Evolutionary conservation across 1,140 invertebrate species (phyloP).

Genomic region (Drosophila cardini): DNA sequence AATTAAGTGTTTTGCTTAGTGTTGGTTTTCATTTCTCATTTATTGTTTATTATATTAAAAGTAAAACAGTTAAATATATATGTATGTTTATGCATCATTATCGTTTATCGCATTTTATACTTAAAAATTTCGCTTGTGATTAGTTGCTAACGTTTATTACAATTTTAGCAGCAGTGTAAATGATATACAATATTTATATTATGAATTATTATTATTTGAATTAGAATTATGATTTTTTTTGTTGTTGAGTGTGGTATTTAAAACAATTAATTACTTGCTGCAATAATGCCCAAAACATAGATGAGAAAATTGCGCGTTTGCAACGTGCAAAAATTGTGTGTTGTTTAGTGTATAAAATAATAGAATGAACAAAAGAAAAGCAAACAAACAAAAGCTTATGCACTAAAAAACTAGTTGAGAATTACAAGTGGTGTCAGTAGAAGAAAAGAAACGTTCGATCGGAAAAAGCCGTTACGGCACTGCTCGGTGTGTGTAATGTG

Average conservation of each 20-base stretch:
- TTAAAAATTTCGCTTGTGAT: conserved; percentile 58
- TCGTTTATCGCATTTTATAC: conserved; percentile 51
- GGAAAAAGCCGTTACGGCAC: conserved; percentile 51
- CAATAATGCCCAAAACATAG: conserved; percentile 57
- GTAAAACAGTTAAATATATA: conserved; percentile 71
- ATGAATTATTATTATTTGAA: conserved; percentile 27
- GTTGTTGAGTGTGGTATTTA: conserved; percentile 36
- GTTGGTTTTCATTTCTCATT: conserved; percentile 40
- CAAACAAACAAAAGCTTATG: conserved; percentile 58
- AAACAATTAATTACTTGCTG: conserved; percentile 49
- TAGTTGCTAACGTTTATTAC: conserved; percentile 49
- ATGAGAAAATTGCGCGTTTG: conserved; percentile 67
- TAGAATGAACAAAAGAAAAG: conserved; percentile 32
- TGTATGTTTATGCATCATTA: conserved; percentile 51
- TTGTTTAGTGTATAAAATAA: conserved; percentile 9
- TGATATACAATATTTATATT: conserved; percentile 65
- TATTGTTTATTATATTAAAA: conserved; percentile 60
- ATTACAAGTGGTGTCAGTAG: conserved; percentile 37
- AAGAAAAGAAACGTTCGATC: conserved; percentile 45
- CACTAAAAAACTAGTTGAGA: conserved; percentile 67
- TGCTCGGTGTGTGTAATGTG: conserved; percentile 50
- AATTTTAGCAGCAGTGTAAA: conserved; percentile 67
- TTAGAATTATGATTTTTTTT: conserved; percentile 25
- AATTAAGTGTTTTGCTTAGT: conserved; percentile 67
- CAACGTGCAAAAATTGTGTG: conserved; percentile 56